Evolutionary conservation across 1,140 invertebrate genomes (phyloP).

Genomic region (Megathymus violae): DNA sequence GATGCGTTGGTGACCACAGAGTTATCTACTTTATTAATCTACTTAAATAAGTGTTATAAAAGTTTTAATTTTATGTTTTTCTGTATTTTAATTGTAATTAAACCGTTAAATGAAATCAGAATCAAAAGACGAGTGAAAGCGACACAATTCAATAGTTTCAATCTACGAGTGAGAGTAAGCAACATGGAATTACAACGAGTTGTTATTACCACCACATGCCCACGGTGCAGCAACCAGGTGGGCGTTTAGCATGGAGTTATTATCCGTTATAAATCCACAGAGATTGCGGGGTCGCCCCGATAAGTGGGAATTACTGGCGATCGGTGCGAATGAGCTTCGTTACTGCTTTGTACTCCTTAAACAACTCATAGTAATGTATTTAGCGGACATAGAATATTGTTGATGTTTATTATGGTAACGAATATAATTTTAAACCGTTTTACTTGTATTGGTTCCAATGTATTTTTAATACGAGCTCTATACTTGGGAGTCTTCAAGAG

Average conservation of each 20-base stretch:
- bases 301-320: conserved; percentile 44
- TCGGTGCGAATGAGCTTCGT: conserved; percentile 43
- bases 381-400: background rate
- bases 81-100: too few relatives aligned
- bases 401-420: too few relatives aligned
- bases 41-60: too few relatives aligned
- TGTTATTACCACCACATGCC: conserved; percentile 23
- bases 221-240: conserved; percentile 11
- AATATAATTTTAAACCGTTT: too few relatives aligned
- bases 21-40: too few relatives aligned
- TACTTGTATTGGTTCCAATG: too few relatives aligned
- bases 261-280: conserved; percentile 50
- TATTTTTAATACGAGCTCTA: too few relatives aligned
- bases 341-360: conserved; percentile 35
- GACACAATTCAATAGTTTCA: conserved; percentile 26
- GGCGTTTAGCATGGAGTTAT: conserved; percentile 38
- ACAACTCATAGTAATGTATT: conserved; percentile 6
- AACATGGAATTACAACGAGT: conserved; percentile 33
- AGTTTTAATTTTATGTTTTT: too few relatives aligned
- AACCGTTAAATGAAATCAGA: too few relatives aligned
- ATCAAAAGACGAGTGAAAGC: too few relatives aligned
- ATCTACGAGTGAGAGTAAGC: background rate
- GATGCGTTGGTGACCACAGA: too few relatives aligned
- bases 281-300: conserved; percentile 42
- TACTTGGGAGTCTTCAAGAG: too few relatives aligned